Percentiles rank a stretch among this genome's conserved stretches.
These are phyloP conservation scores for Hiodon alosoides DNA, from an alignment of 2,113 vertebrate genomes.

Conservation along the genomic window DNA sequence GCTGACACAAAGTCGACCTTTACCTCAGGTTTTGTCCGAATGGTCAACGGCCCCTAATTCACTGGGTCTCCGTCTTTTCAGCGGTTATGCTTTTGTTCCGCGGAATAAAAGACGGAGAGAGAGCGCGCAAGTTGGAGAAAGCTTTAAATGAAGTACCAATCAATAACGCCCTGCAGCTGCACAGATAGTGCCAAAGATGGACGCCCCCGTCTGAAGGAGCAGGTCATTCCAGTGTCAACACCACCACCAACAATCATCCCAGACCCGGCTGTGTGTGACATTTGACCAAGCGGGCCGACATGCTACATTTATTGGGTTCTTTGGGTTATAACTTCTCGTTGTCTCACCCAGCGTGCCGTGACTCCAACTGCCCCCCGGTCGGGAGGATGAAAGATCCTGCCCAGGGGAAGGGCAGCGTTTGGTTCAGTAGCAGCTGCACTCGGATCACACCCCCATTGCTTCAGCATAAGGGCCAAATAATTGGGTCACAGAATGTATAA, in stretches of 20 bases:
- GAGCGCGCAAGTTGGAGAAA: slow-evolving; percentile 25
- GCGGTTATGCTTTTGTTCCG: slow-evolving; percentile 42
- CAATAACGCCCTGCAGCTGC: slow-evolving; percentile 49
- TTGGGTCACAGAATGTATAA: too few species aligned
- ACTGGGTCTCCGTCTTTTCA: slow-evolving; percentile 36
- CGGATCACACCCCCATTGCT: too few species aligned
- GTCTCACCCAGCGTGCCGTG: not conserved
- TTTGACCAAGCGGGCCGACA: not conserved
- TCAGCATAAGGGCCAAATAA: too few species aligned
- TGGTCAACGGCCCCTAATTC: slow-evolving; percentile 42
- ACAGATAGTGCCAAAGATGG: slow-evolving; percentile 29
- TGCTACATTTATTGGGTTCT: too few species aligned
- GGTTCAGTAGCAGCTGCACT: too few species aligned
- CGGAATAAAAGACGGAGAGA: slow-evolving; percentile 38
- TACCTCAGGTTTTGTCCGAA: slow-evolving; percentile 29
- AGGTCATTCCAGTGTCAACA: slow-evolving; percentile 5
- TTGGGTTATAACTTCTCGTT: not conserved
- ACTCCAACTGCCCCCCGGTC: not conserved
- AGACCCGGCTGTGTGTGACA: not conserved
- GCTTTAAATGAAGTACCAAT: slow-evolving; percentile 53
- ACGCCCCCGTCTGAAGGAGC: not conserved
- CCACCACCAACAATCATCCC: not conserved
- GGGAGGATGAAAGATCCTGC: too few species aligned
- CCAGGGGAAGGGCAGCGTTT: too few species aligned
- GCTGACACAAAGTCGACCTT: slow-evolving; percentile 41